Base-by-base conservation (phyloP, 2,113 vertebrate genomes). In the Taxidea taxus region DNA sequence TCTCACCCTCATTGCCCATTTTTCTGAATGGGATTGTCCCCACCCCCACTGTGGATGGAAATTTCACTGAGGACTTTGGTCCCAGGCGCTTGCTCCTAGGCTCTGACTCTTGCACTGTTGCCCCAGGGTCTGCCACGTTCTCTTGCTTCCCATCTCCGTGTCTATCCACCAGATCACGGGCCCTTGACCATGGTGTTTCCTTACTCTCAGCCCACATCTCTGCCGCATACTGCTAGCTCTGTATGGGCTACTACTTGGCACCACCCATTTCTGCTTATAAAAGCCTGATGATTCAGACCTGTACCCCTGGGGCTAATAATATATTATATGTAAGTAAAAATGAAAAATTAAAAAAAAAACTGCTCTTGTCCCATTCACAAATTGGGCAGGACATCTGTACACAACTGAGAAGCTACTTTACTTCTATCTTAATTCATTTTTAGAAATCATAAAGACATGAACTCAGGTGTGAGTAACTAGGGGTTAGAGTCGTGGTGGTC, bases 21-120 rank as follows among this genome's bases (percentile, higher is more conserved):
- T 89, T 91, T 90, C 74, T 60, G 29, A 93, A 23, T 21, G 72
- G 58, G 70, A 77, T 11, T 58, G 27, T 85, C 29, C 29, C 21
- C 31, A 0, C 0, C 2, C n/a, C 23, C 29, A 0, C 4, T n/a
- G 7, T n/a, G 47, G 31, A 39, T 70, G 44, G 47, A 51, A 60
- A 75, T 84, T 64, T 90, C 80, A 39, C 51, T 31, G 18, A n/a
- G 49, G 39, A 82, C 34, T 6, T 37, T 44, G 82, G 47, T 47
- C 47, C 51, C 31, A 77, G 78, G 44, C 60, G 11, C 51, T 70
- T 15, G 20, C 16, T 54, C 21, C 66, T 11, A 34, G 74, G 47
- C 25, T 60, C 34, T 13, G 11, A 56, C 34, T 86, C 66, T 34
- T 8, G 62, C n/a, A 44, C 37, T 66, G 21, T 31, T 16, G 31